phyloP scores from a whole-genome alignment of 1,140 invertebrate species.

The Adoxophyes honmai region DNA sequence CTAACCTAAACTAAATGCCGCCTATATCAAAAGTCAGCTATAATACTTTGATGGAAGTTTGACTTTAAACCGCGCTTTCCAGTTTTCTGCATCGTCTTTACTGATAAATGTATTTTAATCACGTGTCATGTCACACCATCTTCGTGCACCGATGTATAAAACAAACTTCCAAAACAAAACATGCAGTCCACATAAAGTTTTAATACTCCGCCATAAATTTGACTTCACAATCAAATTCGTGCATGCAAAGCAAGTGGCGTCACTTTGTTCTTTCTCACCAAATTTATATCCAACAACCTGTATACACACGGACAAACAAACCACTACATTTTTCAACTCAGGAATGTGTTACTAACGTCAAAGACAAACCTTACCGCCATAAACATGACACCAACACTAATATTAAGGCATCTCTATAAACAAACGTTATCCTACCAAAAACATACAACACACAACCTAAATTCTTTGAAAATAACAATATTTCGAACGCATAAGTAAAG shows the following conservation, averaged over 20 bases:
- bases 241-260: not conserved
- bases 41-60: too few relatives aligned
- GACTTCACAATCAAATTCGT: too few relatives aligned
- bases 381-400: not conserved
- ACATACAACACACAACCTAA: not conserved
- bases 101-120: too few relatives aligned
- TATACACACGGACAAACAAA: not conserved
- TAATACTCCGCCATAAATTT: too few relatives aligned
- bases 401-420: slow-evolving; percentile 3
- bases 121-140: too few relatives aligned
- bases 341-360: slow-evolving; percentile 2
- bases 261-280: not conserved
- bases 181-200: too few relatives aligned
- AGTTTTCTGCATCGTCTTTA: too few relatives aligned
- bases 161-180: not conserved
- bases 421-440: not conserved
- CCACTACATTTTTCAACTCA: slow-evolving; percentile 8
- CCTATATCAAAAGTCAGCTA: too few relatives aligned
- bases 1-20: too few relatives aligned
- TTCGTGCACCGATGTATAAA: not conserved
- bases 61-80: too few relatives aligned
- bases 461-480: not conserved
- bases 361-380: slow-evolving; percentile 7
- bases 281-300: slow-evolving; percentile 2
- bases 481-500: not conserved